Percentiles rank a stretch among this genome's conserved stretches.
phyloP scores from a whole-genome alignment of 2,888 invertebrate genomes.

The Lypha dubia region DNA sequence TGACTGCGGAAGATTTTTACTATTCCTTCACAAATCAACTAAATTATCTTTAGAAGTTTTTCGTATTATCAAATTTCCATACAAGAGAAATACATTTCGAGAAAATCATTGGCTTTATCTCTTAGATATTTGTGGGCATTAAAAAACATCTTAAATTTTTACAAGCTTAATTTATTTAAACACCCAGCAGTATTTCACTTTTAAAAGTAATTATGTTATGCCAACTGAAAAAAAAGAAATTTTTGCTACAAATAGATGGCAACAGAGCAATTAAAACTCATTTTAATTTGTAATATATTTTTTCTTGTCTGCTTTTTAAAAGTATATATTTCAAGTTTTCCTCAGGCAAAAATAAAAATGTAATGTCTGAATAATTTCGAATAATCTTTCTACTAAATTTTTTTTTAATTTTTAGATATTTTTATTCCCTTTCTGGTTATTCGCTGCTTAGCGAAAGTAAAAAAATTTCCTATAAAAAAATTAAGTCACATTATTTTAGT shows the following conservation, averaged over 20 bases:
- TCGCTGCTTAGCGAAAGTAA: background rate
- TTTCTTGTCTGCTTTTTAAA: background rate
- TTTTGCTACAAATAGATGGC: background rate
- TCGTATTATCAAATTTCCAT: too few species aligned
- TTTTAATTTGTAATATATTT: background rate
- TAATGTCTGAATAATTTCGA: background rate
- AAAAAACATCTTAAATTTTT: too few species aligned
- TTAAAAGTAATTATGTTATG: background rate
- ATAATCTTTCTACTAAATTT: background rate
- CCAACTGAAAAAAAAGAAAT: background rate
- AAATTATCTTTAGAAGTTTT: too few species aligned
- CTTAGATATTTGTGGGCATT: too few species aligned
- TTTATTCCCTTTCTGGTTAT: conserved; percentile 9
- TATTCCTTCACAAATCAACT: too few species aligned
- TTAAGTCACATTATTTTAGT: conserved; percentile 4
- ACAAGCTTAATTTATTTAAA: too few species aligned
- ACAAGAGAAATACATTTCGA: too few species aligned
- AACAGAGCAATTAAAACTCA: background rate
- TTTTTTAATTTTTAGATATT: conserved; percentile 3
- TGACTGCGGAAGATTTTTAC: too few species aligned
- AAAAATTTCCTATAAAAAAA: background rate
- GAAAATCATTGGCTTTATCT: too few species aligned
- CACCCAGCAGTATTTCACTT: too few species aligned
- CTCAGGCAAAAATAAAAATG: background rate
- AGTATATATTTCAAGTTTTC: too few species aligned